Percentiles rank a stretch among this genome's conserved stretches.
Conservation (phyloP, 2,888 invertebrate genomes). For the Operophtera brumata region DNA sequence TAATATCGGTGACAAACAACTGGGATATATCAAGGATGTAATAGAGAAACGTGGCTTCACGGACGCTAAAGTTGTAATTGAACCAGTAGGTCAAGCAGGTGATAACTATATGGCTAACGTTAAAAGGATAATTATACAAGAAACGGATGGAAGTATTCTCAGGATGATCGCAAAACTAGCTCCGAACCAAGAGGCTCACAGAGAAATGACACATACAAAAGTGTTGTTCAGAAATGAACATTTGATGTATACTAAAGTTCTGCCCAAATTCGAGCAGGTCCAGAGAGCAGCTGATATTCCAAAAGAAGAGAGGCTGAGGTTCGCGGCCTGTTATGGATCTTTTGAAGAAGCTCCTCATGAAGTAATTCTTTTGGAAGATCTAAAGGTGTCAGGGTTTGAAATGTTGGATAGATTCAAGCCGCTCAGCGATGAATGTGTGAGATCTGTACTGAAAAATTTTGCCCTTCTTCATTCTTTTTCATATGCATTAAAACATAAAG, state of each 20-base stretch:
- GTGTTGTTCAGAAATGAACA: constrained; percentile 43
- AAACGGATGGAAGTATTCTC: constrained; percentile 33
- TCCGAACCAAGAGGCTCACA: constrained; percentile 28
- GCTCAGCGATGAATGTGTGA: constrained; percentile 36
- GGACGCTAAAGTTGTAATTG: constrained; percentile 21
- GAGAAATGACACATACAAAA: constrained; percentile 27
- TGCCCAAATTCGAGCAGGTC: constrained; percentile 43
- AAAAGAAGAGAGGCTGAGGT: constrained; percentile 37
- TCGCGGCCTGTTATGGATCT: constrained; percentile 45
- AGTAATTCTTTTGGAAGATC: constrained; percentile 50
- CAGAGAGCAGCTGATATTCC: constrained; percentile 37
- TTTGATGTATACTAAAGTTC: constrained; percentile 41
- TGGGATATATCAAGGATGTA: constrained; percentile 22
- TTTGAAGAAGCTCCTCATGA: constrained; percentile 40
- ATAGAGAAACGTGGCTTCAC: constrained; percentile 24
- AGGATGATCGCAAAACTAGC: constrained; percentile 49
- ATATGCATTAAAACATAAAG: constrained; percentile 40
- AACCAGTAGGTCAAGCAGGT: constrained; percentile 35
- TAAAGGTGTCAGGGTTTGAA: constrained; percentile 34
- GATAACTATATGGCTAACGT: constrained; percentile 41
- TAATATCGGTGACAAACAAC: constrained; percentile 27
- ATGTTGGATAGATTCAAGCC: constrained; percentile 43
- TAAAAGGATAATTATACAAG: constrained; percentile 34
- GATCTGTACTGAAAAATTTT: constrained; percentile 40
- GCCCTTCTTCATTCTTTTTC: constrained; percentile 45